Percentiles rank a stretch among this genome's conserved stretches.
Evolutionary conservation across 2,888 invertebrate genomes (phyloP).

Genomic region (Acronicta aceris): DNA sequence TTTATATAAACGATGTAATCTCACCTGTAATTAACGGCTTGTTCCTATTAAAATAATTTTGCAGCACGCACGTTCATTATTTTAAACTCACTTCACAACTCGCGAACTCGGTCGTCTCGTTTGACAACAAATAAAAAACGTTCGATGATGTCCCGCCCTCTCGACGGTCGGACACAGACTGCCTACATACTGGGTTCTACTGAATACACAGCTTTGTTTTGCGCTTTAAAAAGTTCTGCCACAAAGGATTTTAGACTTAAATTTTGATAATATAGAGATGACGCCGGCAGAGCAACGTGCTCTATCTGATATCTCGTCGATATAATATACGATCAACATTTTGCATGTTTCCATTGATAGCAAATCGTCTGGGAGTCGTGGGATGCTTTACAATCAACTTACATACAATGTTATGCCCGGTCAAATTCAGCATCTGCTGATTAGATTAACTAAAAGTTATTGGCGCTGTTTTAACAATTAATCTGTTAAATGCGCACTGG

Average conservation of each 20-base stretch:
- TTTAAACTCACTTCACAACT: conserved; percentile 66
- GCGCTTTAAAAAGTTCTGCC: conserved; percentile 50
- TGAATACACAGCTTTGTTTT: conserved; percentile 58
- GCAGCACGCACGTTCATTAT: conserved; percentile 67
- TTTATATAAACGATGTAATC: conserved; percentile 32
- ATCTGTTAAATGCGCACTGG: conserved; percentile 21
- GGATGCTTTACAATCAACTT: conserved; percentile 54
- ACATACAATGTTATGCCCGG: conserved; percentile 43
- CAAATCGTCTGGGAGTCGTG: conserved; percentile 57
- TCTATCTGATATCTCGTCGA: conserved; percentile 21
- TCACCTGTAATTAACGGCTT: conserved; percentile 54
- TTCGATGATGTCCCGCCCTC: conserved; percentile 56
- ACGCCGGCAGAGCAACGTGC: conserved; percentile 15
- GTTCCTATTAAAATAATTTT: conserved; percentile 51
- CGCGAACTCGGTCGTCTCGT: conserved; percentile 62
- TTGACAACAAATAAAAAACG: conserved; percentile 47
- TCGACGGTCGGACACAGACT: conserved; percentile 70
- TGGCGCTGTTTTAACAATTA: conserved; percentile 32
- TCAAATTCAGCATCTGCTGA: conserved; percentile 53
- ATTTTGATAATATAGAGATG: conserved; percentile 40
- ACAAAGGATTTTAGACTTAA: conserved; percentile 60
- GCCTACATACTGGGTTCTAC: conserved; percentile 60
- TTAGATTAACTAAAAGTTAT: conserved; percentile 43
- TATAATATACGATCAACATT: conserved; percentile 58
- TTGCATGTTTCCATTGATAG: conserved; percentile 60